Base-by-base conservation (phyloP, 1,140 invertebrate genomes). In the Chironomus tepperi region DNA sequence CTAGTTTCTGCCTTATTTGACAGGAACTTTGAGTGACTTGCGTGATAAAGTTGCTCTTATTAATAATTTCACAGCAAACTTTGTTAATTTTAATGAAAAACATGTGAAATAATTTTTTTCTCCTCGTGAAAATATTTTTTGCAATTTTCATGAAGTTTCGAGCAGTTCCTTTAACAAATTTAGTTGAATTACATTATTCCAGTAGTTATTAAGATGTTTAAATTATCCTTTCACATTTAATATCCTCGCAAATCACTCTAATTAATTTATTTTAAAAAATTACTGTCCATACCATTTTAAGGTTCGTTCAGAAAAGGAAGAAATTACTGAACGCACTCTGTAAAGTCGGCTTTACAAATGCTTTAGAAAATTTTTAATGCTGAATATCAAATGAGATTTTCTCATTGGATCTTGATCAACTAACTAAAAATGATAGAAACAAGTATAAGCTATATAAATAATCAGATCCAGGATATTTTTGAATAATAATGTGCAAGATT, bases 251-350 rank as follows among this genome's bases (percentile, higher is more conserved):
- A 70, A 70, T 16, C 65, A 70, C 65, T 70, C 9, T 9, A 70
- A 70, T 70, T 70, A 70, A 70, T 70, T 70, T 18, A 18, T 70
- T 70, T 57, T 12, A n/a, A 57, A 57, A 57, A 57, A 34, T 34
- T 15, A n/a, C 47, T 15, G 15, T 12, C 12, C 47, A 57, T n/a
- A 57, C 47, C 47, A 57, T 57, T n/a, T 57, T 57, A 57, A 57
- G 12, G 47, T 34, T 34, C 24, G 24, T 34, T 34, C 24, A 34
- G 24, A 34, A 34, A 34, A 34, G 24, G 24, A 34, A 34, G 24
- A 34, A 34, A 34, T 34, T 34, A 5, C 5, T 34, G 24, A 34
- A 34, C 24, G 24, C 24, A 34, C 24, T 34, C 5, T 34, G 24
- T 34, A 5, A 34, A 34, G 24, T 34, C 24, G 24, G 24, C 24